These are phyloP conservation scores for Aphis craccivora DNA, from an alignment of 1,140 invertebrate genomes.

Conservation along the genomic window DNA sequence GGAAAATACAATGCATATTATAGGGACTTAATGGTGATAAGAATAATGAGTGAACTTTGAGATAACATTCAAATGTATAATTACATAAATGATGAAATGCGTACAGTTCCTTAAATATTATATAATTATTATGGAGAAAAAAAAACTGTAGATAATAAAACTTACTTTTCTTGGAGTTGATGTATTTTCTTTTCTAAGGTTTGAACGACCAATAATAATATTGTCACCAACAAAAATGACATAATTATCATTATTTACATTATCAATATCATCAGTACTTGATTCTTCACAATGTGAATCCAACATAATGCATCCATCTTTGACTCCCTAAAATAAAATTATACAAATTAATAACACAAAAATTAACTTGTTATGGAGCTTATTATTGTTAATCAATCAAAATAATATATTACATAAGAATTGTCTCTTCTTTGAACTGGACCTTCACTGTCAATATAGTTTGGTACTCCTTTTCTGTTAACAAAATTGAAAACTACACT, in stretches of 20 bases:
- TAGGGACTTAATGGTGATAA: background rate
- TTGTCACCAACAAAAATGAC: conserved; percentile 52
- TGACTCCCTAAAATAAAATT: conserved; percentile 33
- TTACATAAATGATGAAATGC: background rate
- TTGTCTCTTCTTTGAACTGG: conserved; percentile 72
- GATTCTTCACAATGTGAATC: conserved; percentile 57
- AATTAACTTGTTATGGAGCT: background rate
- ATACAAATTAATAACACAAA: background rate
- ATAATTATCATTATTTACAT: conserved; percentile 29
- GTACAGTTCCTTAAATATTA: background rate
- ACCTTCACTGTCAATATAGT: conserved; percentile 90
- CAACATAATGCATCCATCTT: conserved; percentile 40
- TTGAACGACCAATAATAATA: conserved; percentile 53
- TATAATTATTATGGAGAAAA: background rate
- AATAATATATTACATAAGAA: conserved; percentile 25
- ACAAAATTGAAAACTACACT: conserved; percentile 89
- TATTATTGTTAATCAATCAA: background rate
- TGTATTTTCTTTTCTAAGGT: conserved; percentile 44
- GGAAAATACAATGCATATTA: background rate
- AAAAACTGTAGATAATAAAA: background rate
- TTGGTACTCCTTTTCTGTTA: conserved; percentile 81
- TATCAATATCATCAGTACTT: conserved; percentile 54
- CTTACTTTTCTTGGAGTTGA: conserved; percentile 35
- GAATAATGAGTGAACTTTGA: background rate
- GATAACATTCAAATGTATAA: background rate